Conservation (phyloP, 2,113 vertebrate genomes). For the Chrysemys picta region DNA sequence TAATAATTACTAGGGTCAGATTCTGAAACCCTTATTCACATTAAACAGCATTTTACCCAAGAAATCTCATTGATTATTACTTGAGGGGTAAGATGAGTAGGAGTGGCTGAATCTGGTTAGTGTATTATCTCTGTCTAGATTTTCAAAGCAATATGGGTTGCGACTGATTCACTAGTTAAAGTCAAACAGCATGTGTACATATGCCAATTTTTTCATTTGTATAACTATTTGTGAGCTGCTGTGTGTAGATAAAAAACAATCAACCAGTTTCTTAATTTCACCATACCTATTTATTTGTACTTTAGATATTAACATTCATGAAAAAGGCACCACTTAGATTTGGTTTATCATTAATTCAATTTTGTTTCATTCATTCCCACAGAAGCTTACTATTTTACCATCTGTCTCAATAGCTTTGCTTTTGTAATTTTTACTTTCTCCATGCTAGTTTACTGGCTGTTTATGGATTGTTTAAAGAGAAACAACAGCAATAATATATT, state of each 20-base stretch:
- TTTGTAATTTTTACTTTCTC: slow-evolving; percentile 13
- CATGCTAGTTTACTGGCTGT: background rate
- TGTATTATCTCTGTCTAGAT: slow-evolving; percentile 62
- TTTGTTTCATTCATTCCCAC: background rate
- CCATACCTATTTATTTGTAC: slow-evolving; percentile 62
- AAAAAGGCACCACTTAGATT: slow-evolving; percentile 29
- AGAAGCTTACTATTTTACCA: background rate
- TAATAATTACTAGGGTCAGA: background rate
- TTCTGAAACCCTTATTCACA: background rate
- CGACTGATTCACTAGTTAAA: slow-evolving; percentile 56
- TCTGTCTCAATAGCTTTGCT: slow-evolving; percentile 28
- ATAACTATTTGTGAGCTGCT: slow-evolving; percentile 52
- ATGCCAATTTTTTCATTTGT: slow-evolving; percentile 61
- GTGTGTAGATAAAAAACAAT: slow-evolving; percentile 44
- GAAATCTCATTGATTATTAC: slow-evolving; percentile 28
- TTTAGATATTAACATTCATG: slow-evolving; percentile 55
- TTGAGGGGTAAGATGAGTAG: slow-evolving; percentile 52
- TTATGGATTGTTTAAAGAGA: background rate
- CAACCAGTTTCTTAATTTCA: slow-evolving; percentile 53
- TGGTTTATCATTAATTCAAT: slow-evolving; percentile 52
- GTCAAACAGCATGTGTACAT: slow-evolving; percentile 47
- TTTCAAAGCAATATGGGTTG: slow-evolving; percentile 67
- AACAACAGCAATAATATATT: background rate
- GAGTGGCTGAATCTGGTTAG: slow-evolving; percentile 46
- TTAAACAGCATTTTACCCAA: background rate